A percentile compares a stretch with the other conserved stretches of the same genome.
Conservation (phyloP, 2,113 vertebrate species). For the Sporophila hypoxantha region DNA sequence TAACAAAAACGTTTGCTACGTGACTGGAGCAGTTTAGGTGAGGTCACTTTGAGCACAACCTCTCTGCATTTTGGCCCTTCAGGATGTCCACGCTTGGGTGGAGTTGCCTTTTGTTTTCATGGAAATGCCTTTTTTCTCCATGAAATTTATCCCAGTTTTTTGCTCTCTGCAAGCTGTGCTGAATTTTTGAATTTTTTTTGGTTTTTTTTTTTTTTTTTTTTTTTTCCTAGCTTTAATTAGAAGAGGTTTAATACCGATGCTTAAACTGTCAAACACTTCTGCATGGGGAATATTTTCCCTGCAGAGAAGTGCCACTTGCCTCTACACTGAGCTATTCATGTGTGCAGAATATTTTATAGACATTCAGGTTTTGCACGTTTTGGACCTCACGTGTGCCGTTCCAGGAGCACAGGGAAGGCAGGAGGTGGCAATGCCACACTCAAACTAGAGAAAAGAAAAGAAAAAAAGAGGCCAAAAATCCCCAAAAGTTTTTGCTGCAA, state of each 20-base stretch:
- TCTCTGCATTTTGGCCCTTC: constrained; percentile 8
- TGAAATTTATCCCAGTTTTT: not conserved
- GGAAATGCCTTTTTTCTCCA: not conserved
- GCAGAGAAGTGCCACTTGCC: too few relatives aligned
- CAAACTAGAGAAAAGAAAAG: too few relatives aligned
- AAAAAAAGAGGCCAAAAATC: too few relatives aligned
- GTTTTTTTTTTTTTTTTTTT: not conserved
- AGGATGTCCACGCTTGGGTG: not conserved
- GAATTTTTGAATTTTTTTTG: not conserved
- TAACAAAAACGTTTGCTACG: constrained; percentile 61
- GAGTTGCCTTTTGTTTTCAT: not conserved
- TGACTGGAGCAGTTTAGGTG: constrained; percentile 10
- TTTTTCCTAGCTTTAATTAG: constrained; percentile 20
- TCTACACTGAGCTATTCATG: too few relatives aligned
- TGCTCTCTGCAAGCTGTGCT: not conserved
- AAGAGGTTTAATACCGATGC: constrained; percentile 1
- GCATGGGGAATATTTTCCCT: too few relatives aligned
- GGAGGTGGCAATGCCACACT: too few relatives aligned
- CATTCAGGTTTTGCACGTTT: too few relatives aligned
- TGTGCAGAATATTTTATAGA: too few relatives aligned
- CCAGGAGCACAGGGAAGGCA: too few relatives aligned
- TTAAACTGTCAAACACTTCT: not conserved
- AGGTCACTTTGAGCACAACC: not conserved
- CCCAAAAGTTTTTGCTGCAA: too few relatives aligned
- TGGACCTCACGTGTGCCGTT: too few relatives aligned